Conservation (phyloP, 2,888 invertebrate genomes). For the Pseudococcus longispinus region DNA sequence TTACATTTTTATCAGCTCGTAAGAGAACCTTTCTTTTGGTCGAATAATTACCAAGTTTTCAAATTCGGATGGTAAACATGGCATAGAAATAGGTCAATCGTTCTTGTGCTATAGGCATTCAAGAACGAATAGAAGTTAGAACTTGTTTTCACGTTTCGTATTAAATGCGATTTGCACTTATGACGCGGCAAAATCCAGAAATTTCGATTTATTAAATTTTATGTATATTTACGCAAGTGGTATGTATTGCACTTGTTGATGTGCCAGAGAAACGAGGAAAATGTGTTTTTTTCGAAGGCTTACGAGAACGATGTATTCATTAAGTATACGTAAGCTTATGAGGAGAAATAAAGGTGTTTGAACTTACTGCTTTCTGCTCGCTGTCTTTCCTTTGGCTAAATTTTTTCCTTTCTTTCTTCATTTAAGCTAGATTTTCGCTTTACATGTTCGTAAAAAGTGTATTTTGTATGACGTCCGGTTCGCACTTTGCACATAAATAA, state of each 20-base stretch:
- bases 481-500: conserved; percentile 26
- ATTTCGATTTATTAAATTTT: conserved; percentile 22
- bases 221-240: neutral
- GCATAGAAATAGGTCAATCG: conserved; percentile 40
- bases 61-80: conserved; percentile 42
- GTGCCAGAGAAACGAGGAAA: neutral
- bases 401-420: conserved; percentile 54
- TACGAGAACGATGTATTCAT: neutral
- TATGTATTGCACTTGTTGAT: neutral
- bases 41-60: conserved; percentile 26
- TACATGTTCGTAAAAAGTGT: conserved; percentile 40
- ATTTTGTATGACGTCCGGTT: conserved; percentile 25
- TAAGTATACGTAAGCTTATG: neutral
- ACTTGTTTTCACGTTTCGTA: conserved; percentile 41
- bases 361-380: conserved; percentile 35
- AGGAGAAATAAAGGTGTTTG: neutral
- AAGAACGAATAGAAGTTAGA: conserved; percentile 43
- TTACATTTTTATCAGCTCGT: neutral
- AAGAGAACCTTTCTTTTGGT: neutral
- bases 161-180: conserved; percentile 39
- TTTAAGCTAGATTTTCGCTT: conserved; percentile 41
- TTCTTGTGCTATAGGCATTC: conserved; percentile 41
- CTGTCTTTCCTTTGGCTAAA: conserved; percentile 48
- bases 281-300: neutral
- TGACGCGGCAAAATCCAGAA: conserved; percentile 44